phyloP scores from a whole-genome alignment of 2,888 invertebrate genomes.

The Coelopa pilipes region DNA sequence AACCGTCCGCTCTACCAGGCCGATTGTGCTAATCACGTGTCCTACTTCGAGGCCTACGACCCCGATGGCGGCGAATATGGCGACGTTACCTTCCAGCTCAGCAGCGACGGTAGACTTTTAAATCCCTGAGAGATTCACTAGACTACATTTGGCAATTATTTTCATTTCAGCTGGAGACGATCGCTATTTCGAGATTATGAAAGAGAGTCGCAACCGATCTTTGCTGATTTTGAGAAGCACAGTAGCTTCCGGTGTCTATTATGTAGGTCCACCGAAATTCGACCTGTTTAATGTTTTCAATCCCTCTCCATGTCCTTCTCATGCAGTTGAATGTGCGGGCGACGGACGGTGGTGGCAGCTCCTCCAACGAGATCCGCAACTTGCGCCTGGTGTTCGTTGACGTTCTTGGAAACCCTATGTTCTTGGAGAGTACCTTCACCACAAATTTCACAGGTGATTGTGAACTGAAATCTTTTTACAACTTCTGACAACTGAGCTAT shows the following conservation, averaged over 20 bases:
- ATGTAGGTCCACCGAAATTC: constrained; percentile 40
- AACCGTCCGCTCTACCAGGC: constrained; percentile 48
- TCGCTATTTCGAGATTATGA: constrained; percentile 47
- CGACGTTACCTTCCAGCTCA: constrained; percentile 68
- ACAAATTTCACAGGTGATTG: constrained; percentile 51
- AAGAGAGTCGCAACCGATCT: constrained; percentile 46
- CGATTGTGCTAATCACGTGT: constrained; percentile 65
- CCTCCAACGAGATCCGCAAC: constrained; percentile 49
- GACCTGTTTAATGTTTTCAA: not conserved
- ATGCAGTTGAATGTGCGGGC: constrained; percentile 68
- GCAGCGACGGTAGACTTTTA: constrained; percentile 41
- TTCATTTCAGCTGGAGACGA: constrained; percentile 46
- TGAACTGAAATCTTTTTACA: constrained; percentile 7
- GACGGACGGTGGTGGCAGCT: constrained; percentile 66
- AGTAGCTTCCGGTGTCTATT: constrained; percentile 44
- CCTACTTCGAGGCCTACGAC: constrained; percentile 69
- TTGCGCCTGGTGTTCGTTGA: constrained; percentile 68
- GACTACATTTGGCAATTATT: not conserved
- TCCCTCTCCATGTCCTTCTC: not conserved
- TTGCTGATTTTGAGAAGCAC: constrained; percentile 44
- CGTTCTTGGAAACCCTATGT: constrained; percentile 68
- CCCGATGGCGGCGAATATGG: constrained; percentile 72
- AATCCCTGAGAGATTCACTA: too few species aligned
- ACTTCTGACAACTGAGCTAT: not conserved
- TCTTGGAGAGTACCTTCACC: constrained; percentile 55